Conservation (phyloP, 2,888 invertebrate genomes). For the Drosophila mettleri region DNA sequence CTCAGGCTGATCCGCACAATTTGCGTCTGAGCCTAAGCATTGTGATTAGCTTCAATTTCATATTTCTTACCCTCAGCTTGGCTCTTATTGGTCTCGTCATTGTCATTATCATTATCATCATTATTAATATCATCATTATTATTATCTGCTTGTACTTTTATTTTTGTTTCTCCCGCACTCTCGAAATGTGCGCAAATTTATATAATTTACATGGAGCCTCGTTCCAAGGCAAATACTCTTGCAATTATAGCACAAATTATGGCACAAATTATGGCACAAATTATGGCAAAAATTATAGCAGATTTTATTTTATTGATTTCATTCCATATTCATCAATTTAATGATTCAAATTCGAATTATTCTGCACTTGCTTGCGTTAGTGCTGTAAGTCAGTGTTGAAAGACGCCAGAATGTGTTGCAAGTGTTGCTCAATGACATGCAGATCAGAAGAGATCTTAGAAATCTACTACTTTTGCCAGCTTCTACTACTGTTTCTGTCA, state of each 20-base stretch:
- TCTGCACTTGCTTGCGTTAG: no score
- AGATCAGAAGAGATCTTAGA: neutral
- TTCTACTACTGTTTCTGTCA: constrained; percentile 2
- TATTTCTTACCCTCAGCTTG: neutral
- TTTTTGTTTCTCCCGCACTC: constrained; percentile 17
- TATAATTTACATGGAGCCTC: constrained; percentile 61
- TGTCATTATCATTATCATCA: neutral
- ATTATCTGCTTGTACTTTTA: neutral
- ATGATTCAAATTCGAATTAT: neutral
- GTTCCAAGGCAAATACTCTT: constrained; percentile 43
- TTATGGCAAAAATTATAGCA: constrained; percentile 11
- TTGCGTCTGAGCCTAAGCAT: constrained; percentile 41
- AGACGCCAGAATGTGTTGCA: neutral
- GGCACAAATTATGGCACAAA: constrained; percentile 1
- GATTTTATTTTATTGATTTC: neutral
- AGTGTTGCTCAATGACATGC: neutral
- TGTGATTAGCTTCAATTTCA: constrained; percentile 34
- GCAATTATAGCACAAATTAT: constrained; percentile 51
- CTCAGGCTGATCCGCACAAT: constrained; percentile 39
- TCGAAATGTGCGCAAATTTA: constrained; percentile 71
- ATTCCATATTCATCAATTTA: neutral
- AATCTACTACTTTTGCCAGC: neutral
- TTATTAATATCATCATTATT: neutral
- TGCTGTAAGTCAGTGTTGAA: neutral
- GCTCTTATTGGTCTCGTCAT: neutral